Evolutionary conservation across 2,113 vertebrate species (phyloP), one percentile per base, ranked within the genome.

Genomic region (Chlorodrepanis virens): DNA sequence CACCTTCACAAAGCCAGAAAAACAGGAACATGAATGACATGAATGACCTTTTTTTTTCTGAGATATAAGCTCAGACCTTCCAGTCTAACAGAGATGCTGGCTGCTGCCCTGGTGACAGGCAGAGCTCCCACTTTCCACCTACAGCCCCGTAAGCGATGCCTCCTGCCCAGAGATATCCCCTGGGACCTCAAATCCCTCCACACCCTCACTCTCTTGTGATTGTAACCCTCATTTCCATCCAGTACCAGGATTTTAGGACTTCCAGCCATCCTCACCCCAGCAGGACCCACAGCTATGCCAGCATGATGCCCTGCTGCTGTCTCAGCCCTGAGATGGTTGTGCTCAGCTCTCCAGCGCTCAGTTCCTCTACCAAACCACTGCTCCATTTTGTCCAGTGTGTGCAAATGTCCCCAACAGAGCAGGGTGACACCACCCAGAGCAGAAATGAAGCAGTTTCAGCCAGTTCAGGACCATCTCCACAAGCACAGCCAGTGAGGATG

Each of bases 1-100:
- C 17, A 60, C 22, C 37, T 68, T n/a, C 33, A 44, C 2, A 7
- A 89, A 54, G 60, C 45, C 70, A 92, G 81, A 45, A 67, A 76
- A 76, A 70, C 7, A 68, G 25, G 23, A 65, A 53, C 8, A 24
- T 1, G 1, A 77, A 20, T 0, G 1, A 53, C 8, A 24, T 1
- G 1, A 77, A 20, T 0, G 1, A 28, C 29, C 6, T 52, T 42
- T 57, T 14, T 27, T 53, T 35, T 37, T 9, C 35, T 33, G 52
- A 89, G 69, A 68, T 0, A 9, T 39, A 65, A 71, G 35, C 15
- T 23, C 3, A 4, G 82, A 39, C 25, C 25, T 70, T 74, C 31
- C 74, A 72, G 49, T 22, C 50, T 29, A 14, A 13, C 16, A 65
- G 44, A 28, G 42, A 37, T 12, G n/a, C 39, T 52, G 64, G 22